phyloP scores from a whole-genome alignment of 2,113 vertebrate genomes.

The Oncorhynchus keta region DNA sequence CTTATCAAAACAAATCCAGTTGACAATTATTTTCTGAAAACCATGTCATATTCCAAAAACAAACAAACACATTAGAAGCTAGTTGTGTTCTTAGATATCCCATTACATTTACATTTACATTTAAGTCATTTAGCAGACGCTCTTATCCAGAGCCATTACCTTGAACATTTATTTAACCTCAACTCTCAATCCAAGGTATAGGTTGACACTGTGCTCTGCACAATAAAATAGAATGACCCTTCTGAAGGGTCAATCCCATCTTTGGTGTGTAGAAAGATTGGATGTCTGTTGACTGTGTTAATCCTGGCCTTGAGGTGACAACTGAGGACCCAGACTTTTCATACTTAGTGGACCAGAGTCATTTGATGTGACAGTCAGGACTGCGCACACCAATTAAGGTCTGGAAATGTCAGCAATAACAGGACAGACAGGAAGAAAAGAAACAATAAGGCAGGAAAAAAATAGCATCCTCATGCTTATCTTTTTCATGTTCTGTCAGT shows the following conservation, averaged over 20 bases:
- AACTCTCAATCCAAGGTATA: no score
- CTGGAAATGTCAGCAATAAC: not conserved
- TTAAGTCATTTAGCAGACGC: no score
- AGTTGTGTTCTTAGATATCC: not conserved
- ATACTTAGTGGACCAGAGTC: not conserved
- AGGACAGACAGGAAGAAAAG: not conserved
- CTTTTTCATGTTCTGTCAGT: not conserved
- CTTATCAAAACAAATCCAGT: not conserved
- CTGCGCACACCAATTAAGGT: not conserved
- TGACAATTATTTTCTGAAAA: not conserved
- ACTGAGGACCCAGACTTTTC: not conserved
- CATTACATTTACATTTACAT: no score
- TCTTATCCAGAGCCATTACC: no score
- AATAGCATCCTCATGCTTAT: not conserved
- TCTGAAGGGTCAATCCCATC: not conserved
- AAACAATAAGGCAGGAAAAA: not conserved
- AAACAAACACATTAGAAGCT: not conserved
- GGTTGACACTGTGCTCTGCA: no score
- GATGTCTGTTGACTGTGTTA: not conserved
- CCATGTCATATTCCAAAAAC: not conserved
- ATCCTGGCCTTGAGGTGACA: not conserved
- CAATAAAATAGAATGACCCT: no score
- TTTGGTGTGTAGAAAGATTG: not conserved
- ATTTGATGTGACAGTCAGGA: not conserved
- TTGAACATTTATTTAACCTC: no score